phyloP scores from a whole-genome alignment of 2,888 invertebrate genomes.

The Drosophila parthenogenetica region DNA sequence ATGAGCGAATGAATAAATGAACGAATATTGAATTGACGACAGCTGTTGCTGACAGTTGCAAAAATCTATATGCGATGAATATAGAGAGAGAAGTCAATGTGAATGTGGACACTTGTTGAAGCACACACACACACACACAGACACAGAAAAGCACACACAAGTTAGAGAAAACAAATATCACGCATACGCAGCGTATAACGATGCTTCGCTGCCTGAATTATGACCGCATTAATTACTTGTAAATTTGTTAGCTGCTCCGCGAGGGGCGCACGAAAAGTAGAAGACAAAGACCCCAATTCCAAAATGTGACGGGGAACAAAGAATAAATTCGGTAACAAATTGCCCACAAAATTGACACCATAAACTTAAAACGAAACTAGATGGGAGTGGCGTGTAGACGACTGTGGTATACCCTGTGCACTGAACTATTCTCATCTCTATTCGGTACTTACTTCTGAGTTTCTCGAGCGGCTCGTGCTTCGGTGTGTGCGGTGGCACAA shows the following conservation, averaged over 20 bases:
- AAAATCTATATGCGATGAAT: conserved; percentile 35
- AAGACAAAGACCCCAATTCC: conserved; percentile 19
- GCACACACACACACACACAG: conserved; percentile 12
- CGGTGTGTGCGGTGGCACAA: conserved; percentile 87
- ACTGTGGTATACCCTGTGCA: not conserved
- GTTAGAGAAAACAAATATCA: conserved; percentile 33
- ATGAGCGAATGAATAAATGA: conserved; percentile 69
- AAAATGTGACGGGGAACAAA: conserved; percentile 28
- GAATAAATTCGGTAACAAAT: conserved; percentile 74
- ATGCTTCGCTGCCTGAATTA: conserved; percentile 68
- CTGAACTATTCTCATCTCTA: conserved; percentile 34
- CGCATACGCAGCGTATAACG: conserved; percentile 57
- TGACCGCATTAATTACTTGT: conserved; percentile 82
- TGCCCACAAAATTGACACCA: conserved; percentile 72
- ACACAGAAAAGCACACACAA: conserved; percentile 9
- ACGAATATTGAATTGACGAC: conserved; percentile 78
- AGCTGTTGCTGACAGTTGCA: conserved; percentile 82
- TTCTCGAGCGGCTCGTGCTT: conserved; percentile 90
- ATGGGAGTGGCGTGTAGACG: not conserved
- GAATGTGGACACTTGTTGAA: conserved; percentile 77
- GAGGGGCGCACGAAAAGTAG: conserved; percentile 4
- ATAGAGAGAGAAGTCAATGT: conserved; percentile 42
- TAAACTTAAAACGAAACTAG: conserved; percentile 30
- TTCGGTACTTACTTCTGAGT: conserved; percentile 88
- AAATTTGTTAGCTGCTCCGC: conserved; percentile 75